phyloP scores from a whole-genome alignment of 2,888 invertebrate species.

The Leptura quadrifasciata region DNA sequence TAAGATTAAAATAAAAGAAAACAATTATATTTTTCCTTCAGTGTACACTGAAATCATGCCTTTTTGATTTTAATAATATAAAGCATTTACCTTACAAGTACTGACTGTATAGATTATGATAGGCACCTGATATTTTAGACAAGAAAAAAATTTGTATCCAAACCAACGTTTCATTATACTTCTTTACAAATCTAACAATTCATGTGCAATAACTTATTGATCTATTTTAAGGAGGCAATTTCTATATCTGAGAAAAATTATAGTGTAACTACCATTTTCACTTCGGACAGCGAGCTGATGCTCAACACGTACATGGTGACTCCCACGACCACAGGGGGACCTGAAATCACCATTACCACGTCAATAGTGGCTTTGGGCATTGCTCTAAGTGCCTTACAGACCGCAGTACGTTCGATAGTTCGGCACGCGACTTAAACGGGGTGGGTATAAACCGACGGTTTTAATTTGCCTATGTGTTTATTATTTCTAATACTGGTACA shows the following conservation, averaged over 20 bases:
- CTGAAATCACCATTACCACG: conserved; percentile 82
- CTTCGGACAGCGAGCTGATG: conserved; percentile 98
- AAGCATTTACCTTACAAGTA: too few relatives aligned
- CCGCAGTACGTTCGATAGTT: conserved; percentile 44
- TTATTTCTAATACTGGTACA: not conserved
- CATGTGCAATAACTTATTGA: conserved; percentile 15
- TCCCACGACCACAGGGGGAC: conserved; percentile 97
- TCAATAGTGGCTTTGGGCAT: conserved; percentile 62
- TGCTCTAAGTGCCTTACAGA: conserved; percentile 59
- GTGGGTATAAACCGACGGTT: not conserved
- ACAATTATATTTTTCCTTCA: too few relatives aligned
- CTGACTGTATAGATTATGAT: too few relatives aligned
- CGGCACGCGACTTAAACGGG: conserved; percentile 8
- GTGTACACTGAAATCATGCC: too few relatives aligned
- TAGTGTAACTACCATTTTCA: conserved; percentile 88
- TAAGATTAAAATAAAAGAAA: too few relatives aligned
- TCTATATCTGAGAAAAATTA: conserved; percentile 46
- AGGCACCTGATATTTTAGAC: too few relatives aligned
- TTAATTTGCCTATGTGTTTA: conserved; percentile 10
- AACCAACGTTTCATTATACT: conserved; percentile 9
- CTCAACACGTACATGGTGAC: conserved; percentile 99
- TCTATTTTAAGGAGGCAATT: conserved; percentile 33
- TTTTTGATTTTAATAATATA: too few relatives aligned
- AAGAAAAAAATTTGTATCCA: conserved; percentile 19
- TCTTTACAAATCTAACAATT: conserved; percentile 22